These are phyloP conservation scores for Sciurus niger DNA, from an alignment of 2,113 vertebrate genomes.

Conservation along the genomic window DNA sequence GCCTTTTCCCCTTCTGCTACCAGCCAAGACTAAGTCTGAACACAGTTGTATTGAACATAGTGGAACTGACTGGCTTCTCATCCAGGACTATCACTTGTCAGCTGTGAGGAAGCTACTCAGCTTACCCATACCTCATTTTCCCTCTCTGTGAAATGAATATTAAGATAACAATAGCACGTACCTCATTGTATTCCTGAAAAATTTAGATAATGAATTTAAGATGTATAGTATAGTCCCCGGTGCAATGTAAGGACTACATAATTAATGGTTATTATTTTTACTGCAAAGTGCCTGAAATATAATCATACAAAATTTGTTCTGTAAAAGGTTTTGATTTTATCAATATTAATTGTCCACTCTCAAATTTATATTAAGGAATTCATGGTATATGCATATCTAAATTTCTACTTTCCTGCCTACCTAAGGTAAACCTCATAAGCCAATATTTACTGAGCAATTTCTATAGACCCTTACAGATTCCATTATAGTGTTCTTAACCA, in stretches of 20 bases:
- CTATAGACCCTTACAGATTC: not conserved
- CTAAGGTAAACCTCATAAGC: constrained; percentile 13
- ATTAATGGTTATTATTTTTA: not conserved
- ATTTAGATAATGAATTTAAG: not conserved
- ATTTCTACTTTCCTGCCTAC: not conserved
- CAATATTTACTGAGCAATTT: not conserved
- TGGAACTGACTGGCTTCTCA: not conserved
- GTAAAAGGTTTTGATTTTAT: constrained; percentile 17
- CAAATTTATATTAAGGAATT: constrained; percentile 1
- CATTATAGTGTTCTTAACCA: not conserved
- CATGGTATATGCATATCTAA: not conserved
- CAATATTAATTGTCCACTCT: not conserved
- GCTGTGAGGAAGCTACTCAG: not conserved
- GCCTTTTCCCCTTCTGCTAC: constrained; percentile 2
- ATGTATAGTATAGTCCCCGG: not conserved
- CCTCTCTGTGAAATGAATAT: constrained; percentile 13
- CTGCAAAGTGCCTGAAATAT: not conserved
- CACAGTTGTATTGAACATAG: not conserved
- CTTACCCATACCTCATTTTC: not conserved
- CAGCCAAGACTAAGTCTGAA: not conserved
- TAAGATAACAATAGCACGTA: not conserved
- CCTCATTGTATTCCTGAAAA: not conserved
- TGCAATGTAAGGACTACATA: not conserved
- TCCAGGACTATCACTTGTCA: not conserved
- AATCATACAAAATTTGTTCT: not conserved